Base-by-base conservation (phyloP, 1,140 invertebrate genomes). In the Pogonomyrmex barbatus region DNA sequence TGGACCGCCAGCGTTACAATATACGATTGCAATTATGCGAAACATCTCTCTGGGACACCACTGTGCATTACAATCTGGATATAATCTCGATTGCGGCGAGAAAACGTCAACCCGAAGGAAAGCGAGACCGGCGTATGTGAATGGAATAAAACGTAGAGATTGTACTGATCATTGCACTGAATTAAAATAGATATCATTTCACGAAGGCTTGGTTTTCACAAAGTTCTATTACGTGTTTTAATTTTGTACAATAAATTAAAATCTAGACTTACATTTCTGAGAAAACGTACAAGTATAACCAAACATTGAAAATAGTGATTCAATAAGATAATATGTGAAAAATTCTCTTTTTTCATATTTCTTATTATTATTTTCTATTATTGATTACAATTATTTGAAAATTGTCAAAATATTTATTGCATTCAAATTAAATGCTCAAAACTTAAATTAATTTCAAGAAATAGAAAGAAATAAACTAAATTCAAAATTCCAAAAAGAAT, bases 21-120 rank as follows among this genome's bases (percentile, higher is more conserved):
- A 42, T 52, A 77, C 65, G 47, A 56, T 70, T n/a, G 30, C 68
- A 83, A 75, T 82, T 82, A 82, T 83, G 54, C 79, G 54, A 73
- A 75, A 83, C 54, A 83, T 75, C 68, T 83, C 42, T 2, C 68
- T 52, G 17, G 54, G 67, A 82, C 52, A 75, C 68, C 12, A 39
- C 42, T 60, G 54, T 60, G 68, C n/a, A 56, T 50, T 60, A 60
- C 33, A 83, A 39, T 17, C 42, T 42, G 68, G 79, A 42, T 83
- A 71, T 82, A 73, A 83, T 60, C 68, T 42, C 54, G 68, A 83
- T 83, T 83, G 67, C 68, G 42, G 50, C 4, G 70, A 75, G 33
- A 83, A 42, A 33, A 73, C 67, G 39, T 39, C 42, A 39, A 50
- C 50, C 24, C 79, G 54, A 71, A 82, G 33, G 50, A 73, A 82